phyloP scores from a whole-genome alignment of 2,113 vertebrate genomes.

The Turdus rufiventris region DNA sequence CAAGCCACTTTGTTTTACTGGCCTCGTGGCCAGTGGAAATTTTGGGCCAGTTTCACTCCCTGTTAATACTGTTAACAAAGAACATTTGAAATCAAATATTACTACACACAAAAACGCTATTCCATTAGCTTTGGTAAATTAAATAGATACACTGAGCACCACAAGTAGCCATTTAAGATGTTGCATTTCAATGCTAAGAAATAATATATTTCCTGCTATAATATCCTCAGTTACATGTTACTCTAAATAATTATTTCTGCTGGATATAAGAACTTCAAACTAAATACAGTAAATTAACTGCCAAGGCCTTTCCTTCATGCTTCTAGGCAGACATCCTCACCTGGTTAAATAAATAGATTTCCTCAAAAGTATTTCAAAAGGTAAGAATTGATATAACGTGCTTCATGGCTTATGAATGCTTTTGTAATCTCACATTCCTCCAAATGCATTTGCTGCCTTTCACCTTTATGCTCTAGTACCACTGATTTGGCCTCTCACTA shows the following conservation, averaged over 20 bases:
- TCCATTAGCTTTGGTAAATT: slow-evolving; percentile 33
- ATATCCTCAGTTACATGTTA: slow-evolving; percentile 19
- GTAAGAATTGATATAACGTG: neutral
- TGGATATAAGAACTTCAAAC: neutral
- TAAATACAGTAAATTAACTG: neutral
- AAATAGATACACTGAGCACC: slow-evolving; percentile 44
- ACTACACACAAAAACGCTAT: neutral
- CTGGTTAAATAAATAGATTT: neutral
- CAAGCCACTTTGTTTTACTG: slow-evolving; percentile 39
- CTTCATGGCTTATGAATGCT: neutral
- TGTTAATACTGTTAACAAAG: slow-evolving; percentile 59
- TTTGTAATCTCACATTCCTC: neutral
- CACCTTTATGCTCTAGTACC: neutral
- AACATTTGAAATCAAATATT: neutral
- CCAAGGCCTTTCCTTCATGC: slow-evolving; percentile 24
- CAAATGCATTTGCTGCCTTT: neutral
- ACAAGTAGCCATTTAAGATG: slow-evolving; percentile 15
- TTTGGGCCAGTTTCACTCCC: neutral
- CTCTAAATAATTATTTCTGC: slow-evolving; percentile 6
- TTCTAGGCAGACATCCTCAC: neutral
- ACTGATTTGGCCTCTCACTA: neutral
- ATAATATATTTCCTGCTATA: slow-evolving; percentile 14
- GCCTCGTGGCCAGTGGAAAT: neutral
- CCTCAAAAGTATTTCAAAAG: neutral
- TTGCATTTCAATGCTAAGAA: slow-evolving; percentile 33